Evolutionary conservation across 2,888 invertebrate genomes (phyloP), one percentile per base, ranked within the genome.

Genomic region (Alloscopus bannaensis): DNA sequence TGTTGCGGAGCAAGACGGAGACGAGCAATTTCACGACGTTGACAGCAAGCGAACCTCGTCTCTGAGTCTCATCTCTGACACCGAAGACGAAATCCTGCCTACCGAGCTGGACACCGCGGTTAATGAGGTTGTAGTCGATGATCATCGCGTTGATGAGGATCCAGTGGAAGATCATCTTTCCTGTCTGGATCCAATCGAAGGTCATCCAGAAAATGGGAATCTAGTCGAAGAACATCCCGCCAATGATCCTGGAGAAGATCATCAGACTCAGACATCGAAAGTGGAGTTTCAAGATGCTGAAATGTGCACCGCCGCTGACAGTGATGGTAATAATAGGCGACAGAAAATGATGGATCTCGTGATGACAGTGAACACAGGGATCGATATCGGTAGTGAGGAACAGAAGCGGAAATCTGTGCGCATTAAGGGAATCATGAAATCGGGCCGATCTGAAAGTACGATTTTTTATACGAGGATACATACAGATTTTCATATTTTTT

Each of bases 401-500:
- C 24, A 42, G 1, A 18, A 50, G 36, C 65, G 26, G 13, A 65
- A 75, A 29, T 59, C 65, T 8, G 57, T 55, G 57, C n/a, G 29
- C 59, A 24, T 64, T 18, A 55, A 42, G 24, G 66, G 66, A 8
- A 75, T 66, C 42, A 57, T 75, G 66, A 75, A 75, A 66, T 16
- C 45, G 13, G 22, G 45, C 22, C 57, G 45, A 55, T n/a, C 42
- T 18, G 65, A 42, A 40, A 66, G 57, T 66, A 73, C 6, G 55
- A n/a, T 20, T 18, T 28, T 24, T 36, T 50, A n/a, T n/a, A n/a
- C n/a, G n/a, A n/a, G n/a, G n/a, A n/a, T n/a, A n/a, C n/a, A n/a
- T 13, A 29, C 29, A 31, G 18, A 50, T 18, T 59, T 6, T 18
- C 18, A 59, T 59, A 36, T 62, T 62, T n/a, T 62, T 20, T 62